Base-by-base conservation (phyloP, 2,113 vertebrate genomes). In the Myrmophylax atrothorax region DNA sequence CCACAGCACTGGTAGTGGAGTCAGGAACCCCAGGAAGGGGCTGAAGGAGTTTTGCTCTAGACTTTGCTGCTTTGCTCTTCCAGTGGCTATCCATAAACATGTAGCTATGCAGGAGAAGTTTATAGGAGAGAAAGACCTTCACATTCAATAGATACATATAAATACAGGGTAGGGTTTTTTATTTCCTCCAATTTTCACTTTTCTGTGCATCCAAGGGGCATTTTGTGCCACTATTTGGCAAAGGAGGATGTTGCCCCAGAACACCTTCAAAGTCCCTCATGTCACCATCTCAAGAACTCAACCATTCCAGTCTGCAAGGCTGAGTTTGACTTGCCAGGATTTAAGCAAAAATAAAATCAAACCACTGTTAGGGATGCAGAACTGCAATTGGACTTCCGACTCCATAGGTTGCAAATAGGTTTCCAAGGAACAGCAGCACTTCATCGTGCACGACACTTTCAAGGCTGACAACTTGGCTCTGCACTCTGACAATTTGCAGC, bases 401-500 rank as follows among this genome's bases (percentile, higher is more conserved):
- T 68, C 14, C 10, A 84, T 75, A 86, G 84, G 92, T 67, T 95
- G 84, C 56, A 96, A 93, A 94, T 60, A 88, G 77, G 66, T 94
- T 90, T 91, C 90, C 74, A 82, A 92, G 77, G 77, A 87, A 75
- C 73, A 92, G 52, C 59, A 90, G 76, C 58, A 42, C 87, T 94
- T 93, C 42, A 77, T 90, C 31, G 47, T 70, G 38, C 12, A 7
- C 64, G 87, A 82, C 72, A 53, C 59, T 93, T 91, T 37, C 83
- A 89, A 92, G 77, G 66, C 79, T 88, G 86, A 95, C 88, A 93
- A 79, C 53, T 87, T 70, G 31, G 62, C 75, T 96, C 77, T 87
- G 84, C 72, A 73, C 79, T 82, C 84, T 3, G 2, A 90, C 87
- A 81, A 76, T 64, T 68, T 84, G 53, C 18, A 3, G 68, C 76